phyloP scores from a whole-genome alignment of 1,140 invertebrate genomes.

The Drosophila mayri region DNA sequence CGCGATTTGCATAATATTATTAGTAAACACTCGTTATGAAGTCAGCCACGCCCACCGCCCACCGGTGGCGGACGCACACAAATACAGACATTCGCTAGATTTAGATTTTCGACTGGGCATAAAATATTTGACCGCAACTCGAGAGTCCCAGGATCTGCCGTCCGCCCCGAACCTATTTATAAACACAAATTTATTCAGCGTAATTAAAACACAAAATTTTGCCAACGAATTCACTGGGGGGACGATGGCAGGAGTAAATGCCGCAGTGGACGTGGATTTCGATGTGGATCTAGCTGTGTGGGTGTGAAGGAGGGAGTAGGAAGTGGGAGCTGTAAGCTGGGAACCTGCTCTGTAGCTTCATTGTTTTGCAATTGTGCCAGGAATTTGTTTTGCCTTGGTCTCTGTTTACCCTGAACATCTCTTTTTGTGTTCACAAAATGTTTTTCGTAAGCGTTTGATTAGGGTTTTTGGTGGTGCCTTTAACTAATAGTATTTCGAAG shows the following conservation, averaged over 20 bases:
- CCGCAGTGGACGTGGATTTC: constrained; percentile 7
- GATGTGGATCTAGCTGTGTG: constrained; percentile 9
- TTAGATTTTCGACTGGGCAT: constrained; percentile 78
- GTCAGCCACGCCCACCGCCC: constrained; percentile 48
- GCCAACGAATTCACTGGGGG: constrained; percentile 47
- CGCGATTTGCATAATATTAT: constrained; percentile 83
- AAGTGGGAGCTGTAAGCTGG: background rate
- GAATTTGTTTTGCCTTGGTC: constrained; percentile 53
- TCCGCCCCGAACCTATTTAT: constrained; percentile 65
- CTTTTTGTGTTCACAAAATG: constrained; percentile 2
- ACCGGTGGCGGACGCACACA: constrained; percentile 17
- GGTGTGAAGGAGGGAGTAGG: background rate
- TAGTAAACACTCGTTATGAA: constrained; percentile 84
- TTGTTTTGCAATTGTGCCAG: constrained; percentile 69
- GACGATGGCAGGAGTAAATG: constrained; percentile 20
- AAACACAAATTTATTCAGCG: constrained; percentile 83
- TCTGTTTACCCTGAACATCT: constrained; percentile 26
- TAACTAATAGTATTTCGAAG: background rate
- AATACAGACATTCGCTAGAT: constrained; percentile 79
- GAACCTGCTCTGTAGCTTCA: constrained; percentile 48
- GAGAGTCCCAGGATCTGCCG: constrained; percentile 42
- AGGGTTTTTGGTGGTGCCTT: background rate
- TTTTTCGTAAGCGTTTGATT: constrained; percentile 9
- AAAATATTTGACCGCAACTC: constrained; percentile 79
- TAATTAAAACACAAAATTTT: constrained; percentile 83